Conservation (phyloP, 2,888 invertebrate genomes). For the Rhamnusium bicolor region DNA sequence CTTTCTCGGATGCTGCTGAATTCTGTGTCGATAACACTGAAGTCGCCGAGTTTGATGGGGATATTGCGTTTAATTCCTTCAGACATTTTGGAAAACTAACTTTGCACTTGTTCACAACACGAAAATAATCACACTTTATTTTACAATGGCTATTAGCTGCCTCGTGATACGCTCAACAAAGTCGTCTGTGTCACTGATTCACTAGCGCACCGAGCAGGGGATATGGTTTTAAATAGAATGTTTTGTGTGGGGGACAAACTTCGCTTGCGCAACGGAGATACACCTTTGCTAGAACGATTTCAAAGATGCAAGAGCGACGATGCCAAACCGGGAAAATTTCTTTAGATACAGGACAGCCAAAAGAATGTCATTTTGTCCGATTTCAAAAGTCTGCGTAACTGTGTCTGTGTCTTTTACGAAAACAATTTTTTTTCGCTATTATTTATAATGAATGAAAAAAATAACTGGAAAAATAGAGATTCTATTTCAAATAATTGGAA, state of each 20-base stretch:
- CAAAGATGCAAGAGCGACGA: neutral
- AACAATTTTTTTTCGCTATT: too few species aligned
- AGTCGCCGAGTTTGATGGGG: conserved; percentile 94
- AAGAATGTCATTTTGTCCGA: too few species aligned
- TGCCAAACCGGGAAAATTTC: conserved; percentile 5
- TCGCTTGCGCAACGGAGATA: conserved; percentile 61
- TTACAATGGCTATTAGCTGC: conserved; percentile 12
- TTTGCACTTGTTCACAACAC: conserved; percentile 21
- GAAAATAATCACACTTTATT: conserved; percentile 8
- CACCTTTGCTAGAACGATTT: conserved; percentile 28
- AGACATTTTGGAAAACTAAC: conserved; percentile 75
- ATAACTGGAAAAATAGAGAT: too few species aligned
- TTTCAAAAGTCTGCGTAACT: too few species aligned
- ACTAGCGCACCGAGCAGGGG: conserved; percentile 49
- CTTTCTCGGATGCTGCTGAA: conserved; percentile 96
- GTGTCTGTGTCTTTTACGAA: too few species aligned
- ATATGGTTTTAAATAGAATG: conserved; percentile 66
- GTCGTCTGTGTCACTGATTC: conserved; percentile 19
- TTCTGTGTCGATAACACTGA: conserved; percentile 96
- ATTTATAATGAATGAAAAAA: too few species aligned
- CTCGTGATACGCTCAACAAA: conserved; percentile 11
- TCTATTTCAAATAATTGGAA: too few species aligned
- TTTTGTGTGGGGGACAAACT: conserved; percentile 56
- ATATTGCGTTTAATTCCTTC: conserved; percentile 87
- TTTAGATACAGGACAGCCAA: neutral